Conservation (phyloP, 2,113 vertebrate genomes). For the Heloderma charlesbogerti region DNA sequence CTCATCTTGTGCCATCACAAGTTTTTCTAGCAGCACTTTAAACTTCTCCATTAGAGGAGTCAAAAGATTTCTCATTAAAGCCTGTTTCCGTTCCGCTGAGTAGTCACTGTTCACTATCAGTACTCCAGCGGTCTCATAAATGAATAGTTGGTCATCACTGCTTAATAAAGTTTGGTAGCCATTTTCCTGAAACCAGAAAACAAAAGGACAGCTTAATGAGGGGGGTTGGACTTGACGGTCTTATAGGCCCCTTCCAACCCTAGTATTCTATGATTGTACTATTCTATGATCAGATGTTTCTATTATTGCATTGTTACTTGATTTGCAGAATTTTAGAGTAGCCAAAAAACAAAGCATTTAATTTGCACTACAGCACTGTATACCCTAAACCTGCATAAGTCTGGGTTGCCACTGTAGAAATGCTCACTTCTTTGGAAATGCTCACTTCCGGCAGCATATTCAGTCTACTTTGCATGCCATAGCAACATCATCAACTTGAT, state of each 20-base stretch:
- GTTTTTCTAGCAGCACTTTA: constrained; percentile 89
- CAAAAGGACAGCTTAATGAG: constrained; percentile 2
- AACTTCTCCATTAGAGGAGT: constrained; percentile 94
- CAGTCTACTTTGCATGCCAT: not conserved
- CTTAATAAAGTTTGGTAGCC: constrained; percentile 90
- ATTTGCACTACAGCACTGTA: not conserved
- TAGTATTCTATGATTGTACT: too few species aligned
- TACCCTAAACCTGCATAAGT: not conserved
- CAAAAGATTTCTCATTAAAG: constrained; percentile 93
- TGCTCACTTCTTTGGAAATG: not conserved
- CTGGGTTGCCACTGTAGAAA: not conserved
- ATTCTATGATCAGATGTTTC: not conserved
- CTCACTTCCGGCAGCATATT: not conserved
- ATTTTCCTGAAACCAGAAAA: constrained; percentile 86
- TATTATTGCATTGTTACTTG: not conserved
- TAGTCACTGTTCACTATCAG: constrained; percentile 94
- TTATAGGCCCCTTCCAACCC: too few species aligned
- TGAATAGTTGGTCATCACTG: constrained; percentile 97
- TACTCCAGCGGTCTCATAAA: constrained; percentile 95
- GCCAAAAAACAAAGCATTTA: not conserved
- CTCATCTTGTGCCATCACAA: constrained; percentile 88
- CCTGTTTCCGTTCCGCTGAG: constrained; percentile 91
- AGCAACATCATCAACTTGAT: not conserved
- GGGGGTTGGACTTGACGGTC: too few species aligned
- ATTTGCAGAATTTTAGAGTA: not conserved